Base-by-base conservation (phyloP, 1,140 invertebrate species). In the Hormaphis cornu region DNA sequence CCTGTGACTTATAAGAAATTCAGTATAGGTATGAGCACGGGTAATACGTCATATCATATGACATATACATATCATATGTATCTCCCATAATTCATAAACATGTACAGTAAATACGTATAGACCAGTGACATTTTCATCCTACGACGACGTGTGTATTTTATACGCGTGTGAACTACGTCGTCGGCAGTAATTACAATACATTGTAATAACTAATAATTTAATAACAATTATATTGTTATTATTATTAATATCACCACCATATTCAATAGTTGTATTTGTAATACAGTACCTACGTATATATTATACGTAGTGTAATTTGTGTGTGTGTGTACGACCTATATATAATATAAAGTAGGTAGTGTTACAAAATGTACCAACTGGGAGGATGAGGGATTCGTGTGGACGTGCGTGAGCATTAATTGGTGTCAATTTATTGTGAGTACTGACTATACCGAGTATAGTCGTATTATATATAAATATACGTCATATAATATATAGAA, bases 381-480 rank as follows among this genome's bases (percentile, higher is more conserved):
- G 12, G n/a, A 46, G 26, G n/a, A 46, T 33, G 58, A 46, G 18
- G 40, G 26, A 46, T 44, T 4, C 16, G 14, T 28, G 37, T 61
- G 26, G 44, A 46, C 44, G 61, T 50, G 61, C 50, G 61, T 22
- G 28, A 44, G 44, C 61, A 48, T 46, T 66, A 66, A 66, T 66
- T 66, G 61, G 35, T 66, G 61, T 66, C 61, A 66, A 66, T 66
- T 66, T 66, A 48, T 18, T 14, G 42, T 63, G 26, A 26, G 33
- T 5, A 8, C 2, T 9, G 20, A 37, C 35, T n/a, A n/a, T 37
- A 8, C 35, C n/a, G n/a, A 28, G 58, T 46, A 40, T 33, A 1
- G 12, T n/a, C 6, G 35, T 40, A 30, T 42, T 24, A 42, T 26
- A 16, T n/a, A 42, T n/a, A 26, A 24, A 42, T 59, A 14, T 44